Evolutionary conservation across 2,113 vertebrate species (phyloP), one percentile per base, ranked within the genome.

Genomic region (Notarius quadriscutis): DNA sequence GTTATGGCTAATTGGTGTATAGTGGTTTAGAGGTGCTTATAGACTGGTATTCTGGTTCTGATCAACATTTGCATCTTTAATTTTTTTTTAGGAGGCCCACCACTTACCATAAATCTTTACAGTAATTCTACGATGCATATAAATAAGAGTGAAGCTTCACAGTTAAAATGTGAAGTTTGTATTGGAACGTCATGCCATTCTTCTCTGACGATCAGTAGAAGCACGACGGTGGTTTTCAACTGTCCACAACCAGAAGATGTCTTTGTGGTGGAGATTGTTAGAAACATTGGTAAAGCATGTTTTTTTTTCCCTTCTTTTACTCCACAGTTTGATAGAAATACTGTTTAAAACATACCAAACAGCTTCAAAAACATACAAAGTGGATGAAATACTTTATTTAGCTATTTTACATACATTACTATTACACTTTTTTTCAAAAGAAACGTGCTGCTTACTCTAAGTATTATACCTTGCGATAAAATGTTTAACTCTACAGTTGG

Each of bases 171-270:
- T 83, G 1, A 82, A 3, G 92, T 94, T 72, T 95, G 91, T 82
- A 78, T 69, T 0, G 34, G 14, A 7, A 34, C 62, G 1, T 18
- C 0, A 18, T 95, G 94, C 75, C 5, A 6, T 1, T 14, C 88
- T 0, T 85, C 69, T 17, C 18, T 89, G 1, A 4, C n/a, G 10
- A 65, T 95, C 8, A 86, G 4, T 75, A 10, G 20, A 8, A 18
- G 48, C 48, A 86, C 85, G 1, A 20, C 81, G 0, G n/a, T 95
- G 85, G 60, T 89, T 30, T 94, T 95, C 58, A 65, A 7, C 1
- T 95, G 95, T 89, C 0, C 84, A 78, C 85, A 27, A 72, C 94
- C 93, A 78, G 88, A 94, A 83, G 87, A 93, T 57, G 82, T 89
- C 7, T 94, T 94, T 87, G 91, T 0, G 0, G 92, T 95, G 84